These are phyloP conservation scores for Telmatochromis brichardi DNA, from an alignment of 2,113 vertebrate species.

Conservation along the genomic window DNA sequence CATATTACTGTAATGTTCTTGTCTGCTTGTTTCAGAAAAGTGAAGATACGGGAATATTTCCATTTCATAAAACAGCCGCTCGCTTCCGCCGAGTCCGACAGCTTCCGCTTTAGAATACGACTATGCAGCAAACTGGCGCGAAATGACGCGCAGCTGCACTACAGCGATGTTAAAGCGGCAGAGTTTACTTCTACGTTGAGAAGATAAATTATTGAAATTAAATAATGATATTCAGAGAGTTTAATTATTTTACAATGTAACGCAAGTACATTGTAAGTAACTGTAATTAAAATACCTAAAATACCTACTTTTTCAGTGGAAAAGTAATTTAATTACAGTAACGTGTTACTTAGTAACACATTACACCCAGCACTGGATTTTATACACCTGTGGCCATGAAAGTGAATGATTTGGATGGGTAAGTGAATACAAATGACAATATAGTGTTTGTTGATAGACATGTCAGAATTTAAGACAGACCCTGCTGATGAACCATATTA, in stretches of 20 bases:
- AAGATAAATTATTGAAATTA: neutral
- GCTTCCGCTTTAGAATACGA: accelerated
- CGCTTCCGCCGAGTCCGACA: neutral
- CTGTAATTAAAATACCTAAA: neutral
- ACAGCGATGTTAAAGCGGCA: neutral
- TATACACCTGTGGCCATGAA: neutral
- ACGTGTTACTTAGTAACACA: neutral
- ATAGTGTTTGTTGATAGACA: neutral
- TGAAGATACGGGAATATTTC: accelerated
- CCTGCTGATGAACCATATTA: neutral
- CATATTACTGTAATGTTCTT: no score
- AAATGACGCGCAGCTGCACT: neutral
- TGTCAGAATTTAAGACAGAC: neutral
- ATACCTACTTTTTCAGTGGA: neutral
- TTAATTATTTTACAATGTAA: no score
- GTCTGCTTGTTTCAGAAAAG: no score
- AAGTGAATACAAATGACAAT: neutral
- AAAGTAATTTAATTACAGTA: neutral
- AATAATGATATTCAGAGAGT: no score
- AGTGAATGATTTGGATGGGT: neutral
- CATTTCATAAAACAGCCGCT: accelerated
- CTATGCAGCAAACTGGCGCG: neutral
- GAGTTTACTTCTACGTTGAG: neutral
- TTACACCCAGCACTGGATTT: neutral
- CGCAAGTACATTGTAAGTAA: neutral